Evolutionary conservation across 2,888 invertebrate species (phyloP), one percentile per base, ranked within the genome.

Genomic region (Allophyes oxyacanthae): DNA sequence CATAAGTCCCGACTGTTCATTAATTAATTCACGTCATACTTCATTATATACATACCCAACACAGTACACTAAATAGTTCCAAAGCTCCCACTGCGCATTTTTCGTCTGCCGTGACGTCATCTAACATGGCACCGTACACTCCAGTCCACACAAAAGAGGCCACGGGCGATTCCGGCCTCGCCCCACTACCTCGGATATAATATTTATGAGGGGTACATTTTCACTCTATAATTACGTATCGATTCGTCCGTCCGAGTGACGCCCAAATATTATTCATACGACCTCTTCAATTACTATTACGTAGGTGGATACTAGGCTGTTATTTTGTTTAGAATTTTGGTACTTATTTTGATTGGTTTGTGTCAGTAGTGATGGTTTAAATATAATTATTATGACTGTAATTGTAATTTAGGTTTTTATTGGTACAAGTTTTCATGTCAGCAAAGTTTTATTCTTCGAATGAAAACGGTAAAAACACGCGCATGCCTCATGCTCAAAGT

Each of bases 221-320:
- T 89, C 87, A 90, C 89, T 91, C 89, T 91, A 92, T 94, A 94
- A 94, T 94, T 94, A 90, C 89, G 87, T 87, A 92, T 94, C 91
- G 92, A 92, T 92, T 90, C 85, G 83, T 83, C 81, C 81, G 81
- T 62, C 84, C 79, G 81, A 82, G 86, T 88, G 86, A 88, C 91
- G 89, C 91, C 91, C 92, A 89, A 92, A 92, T 91, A 89, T 89
- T 92, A 91, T 90, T 91, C 91, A 89, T 88, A 77, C 83, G 86
- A 86, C 85, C 90, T 88, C 91, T 88, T 88, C 88, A 89, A 89
- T 90, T 87, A 89, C 77, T 71, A 78, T 79, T 81, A 83, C 80
- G 79, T 84, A 83, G 83, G 86, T 82, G 77, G 81, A 81, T 64
- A 64, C 42, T 14, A 11, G 52, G 26, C 57, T 13, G 62, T 62